phyloP scores from a whole-genome alignment of 1,140 invertebrate genomes.

The Geopemphigus sp. region DNA sequence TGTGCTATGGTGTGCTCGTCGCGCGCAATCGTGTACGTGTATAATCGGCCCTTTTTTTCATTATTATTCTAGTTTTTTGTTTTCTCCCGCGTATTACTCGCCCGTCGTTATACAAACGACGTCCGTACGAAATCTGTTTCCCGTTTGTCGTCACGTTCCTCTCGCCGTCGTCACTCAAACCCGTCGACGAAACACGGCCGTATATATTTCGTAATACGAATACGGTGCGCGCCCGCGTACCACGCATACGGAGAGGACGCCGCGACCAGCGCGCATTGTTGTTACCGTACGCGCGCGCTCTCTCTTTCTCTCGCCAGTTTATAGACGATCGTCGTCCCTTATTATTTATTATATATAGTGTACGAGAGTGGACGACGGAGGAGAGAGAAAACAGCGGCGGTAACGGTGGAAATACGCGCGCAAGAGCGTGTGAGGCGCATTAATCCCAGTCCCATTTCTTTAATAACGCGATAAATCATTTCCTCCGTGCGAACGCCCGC shows the following conservation, averaged over 20 bases:
- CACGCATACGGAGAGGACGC: too few relatives aligned
- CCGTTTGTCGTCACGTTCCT: not conserved
- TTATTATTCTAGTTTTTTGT: not conserved
- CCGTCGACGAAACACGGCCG: not conserved
- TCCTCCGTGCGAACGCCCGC: too few relatives aligned
- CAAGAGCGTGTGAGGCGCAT: conserved; percentile 1
- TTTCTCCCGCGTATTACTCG: not conserved
- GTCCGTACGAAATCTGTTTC: conserved; percentile 12
- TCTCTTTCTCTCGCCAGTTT: too few relatives aligned
- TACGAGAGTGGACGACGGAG: too few relatives aligned
- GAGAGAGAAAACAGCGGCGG: too few relatives aligned
- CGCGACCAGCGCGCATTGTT: too few relatives aligned
- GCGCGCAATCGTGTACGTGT: not conserved
- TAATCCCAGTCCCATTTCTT: conserved; percentile 38
- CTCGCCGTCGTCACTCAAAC: not conserved
- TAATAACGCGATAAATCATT: conserved; percentile 48
- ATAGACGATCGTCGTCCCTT: too few relatives aligned
- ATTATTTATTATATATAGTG: too few relatives aligned
- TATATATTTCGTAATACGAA: not conserved
- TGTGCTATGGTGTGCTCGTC: too few relatives aligned
- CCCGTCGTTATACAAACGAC: not conserved
- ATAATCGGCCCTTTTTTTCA: conserved; percentile 12
- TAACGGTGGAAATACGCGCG: too few relatives aligned
- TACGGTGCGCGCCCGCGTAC: too few relatives aligned
- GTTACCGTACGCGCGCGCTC: too few relatives aligned